Percentiles rank a stretch among this genome's conserved stretches.
Conservation (phyloP, 64 coral and sea anemone species). For the Exaiptasia diaphana region DNA sequence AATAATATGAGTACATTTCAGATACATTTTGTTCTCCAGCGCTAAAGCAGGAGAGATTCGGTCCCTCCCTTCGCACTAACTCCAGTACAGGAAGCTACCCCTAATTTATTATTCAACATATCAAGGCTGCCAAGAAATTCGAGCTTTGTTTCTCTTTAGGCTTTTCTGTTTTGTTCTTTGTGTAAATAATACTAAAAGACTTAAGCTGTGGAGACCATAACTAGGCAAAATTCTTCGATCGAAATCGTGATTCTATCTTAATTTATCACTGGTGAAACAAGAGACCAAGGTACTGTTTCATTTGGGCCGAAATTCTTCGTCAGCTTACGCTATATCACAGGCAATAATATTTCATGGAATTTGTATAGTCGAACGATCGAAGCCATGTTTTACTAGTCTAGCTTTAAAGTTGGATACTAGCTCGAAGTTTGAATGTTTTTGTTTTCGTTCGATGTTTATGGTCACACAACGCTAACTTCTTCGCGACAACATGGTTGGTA, state of each 20-base stretch:
- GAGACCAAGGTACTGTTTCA: no score
- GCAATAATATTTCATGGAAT: no score
- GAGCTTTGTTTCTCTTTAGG: conserved; percentile 54
- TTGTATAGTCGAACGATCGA: no score
- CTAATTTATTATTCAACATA: conserved; percentile 91
- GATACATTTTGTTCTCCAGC: background rate
- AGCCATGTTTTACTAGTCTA: no score
- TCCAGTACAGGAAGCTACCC: conserved; percentile 3
- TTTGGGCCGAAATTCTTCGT: no score
- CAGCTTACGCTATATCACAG: no score
- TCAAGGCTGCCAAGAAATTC: conserved; percentile 82
- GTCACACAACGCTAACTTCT: conserved; percentile 9
- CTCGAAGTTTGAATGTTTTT: background rate
- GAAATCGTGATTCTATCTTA: no score
- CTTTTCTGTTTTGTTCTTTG: conserved; percentile 26
- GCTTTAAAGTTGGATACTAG: background rate
- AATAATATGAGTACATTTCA: background rate
- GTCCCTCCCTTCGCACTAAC: background rate
- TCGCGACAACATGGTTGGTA: no score
- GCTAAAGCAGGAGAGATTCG: background rate
- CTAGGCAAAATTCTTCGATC: background rate
- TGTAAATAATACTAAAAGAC: conserved; percentile 21
- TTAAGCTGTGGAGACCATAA: background rate
- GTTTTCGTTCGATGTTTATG: background rate
- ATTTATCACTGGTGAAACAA: no score